Conservation (phyloP, 2,888 invertebrate genomes). For the Oxytorus armatus region DNA sequence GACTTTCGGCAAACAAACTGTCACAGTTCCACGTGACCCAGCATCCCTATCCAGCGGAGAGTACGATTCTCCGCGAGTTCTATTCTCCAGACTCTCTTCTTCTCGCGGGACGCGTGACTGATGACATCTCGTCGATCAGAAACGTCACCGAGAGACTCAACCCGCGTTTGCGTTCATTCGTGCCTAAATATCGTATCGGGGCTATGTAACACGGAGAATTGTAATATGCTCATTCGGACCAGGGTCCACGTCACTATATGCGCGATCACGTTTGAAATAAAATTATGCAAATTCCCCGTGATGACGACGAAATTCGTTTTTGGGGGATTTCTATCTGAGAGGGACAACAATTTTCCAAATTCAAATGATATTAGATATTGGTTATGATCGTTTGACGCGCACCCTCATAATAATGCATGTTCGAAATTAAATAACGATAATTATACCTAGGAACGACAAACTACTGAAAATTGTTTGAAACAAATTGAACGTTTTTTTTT, state of each 20-base stretch:
- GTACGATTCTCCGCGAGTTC: slow-evolving; percentile 49
- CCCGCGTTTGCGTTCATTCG: slow-evolving; percentile 71
- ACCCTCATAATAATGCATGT: no score
- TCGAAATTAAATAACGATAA: no score
- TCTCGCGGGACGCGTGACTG: slow-evolving; percentile 75
- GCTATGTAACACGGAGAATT: no score
- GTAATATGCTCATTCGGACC: background rate
- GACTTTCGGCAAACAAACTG: slow-evolving; percentile 75
- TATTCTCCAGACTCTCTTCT: slow-evolving; percentile 64
- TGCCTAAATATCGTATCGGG: slow-evolving; percentile 71
- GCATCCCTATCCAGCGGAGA: slow-evolving; percentile 71
- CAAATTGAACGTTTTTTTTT: slow-evolving; percentile 5
- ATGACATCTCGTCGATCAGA: slow-evolving; percentile 82
- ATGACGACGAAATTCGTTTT: slow-evolving; percentile 37
- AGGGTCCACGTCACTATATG: slow-evolving; percentile 52
- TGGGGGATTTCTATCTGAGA: slow-evolving; percentile 1
- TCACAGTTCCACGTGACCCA: slow-evolving; percentile 38
- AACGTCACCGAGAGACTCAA: slow-evolving; percentile 59
- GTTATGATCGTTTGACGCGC: no score
- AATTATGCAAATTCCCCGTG: slow-evolving; percentile 66
- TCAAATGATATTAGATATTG: no score
- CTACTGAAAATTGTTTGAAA: background rate
- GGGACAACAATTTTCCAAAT: slow-evolving; percentile 45
- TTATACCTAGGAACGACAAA: no score
- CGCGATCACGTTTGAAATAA: slow-evolving; percentile 61